These are phyloP conservation scores for Monoplex corrugatus DNA, from an alignment of 2,888 invertebrate genomes.

Conservation along the genomic window DNA sequence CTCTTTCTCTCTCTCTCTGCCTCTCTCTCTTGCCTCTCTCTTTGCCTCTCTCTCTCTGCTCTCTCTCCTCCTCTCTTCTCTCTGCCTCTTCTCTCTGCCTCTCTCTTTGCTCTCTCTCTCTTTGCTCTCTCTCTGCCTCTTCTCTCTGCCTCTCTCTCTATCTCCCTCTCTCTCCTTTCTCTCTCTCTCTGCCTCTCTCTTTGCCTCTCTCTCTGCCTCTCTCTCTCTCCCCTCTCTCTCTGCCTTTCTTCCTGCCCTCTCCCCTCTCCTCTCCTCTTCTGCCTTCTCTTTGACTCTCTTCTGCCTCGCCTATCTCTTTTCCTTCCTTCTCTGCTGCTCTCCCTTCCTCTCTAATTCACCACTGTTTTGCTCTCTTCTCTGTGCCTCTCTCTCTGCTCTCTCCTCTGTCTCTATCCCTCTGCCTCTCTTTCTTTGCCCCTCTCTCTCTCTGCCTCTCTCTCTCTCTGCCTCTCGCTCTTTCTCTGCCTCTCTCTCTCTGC, in stretches of 20 bases:
- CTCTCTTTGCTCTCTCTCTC: neutral
- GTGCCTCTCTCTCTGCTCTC: neutral
- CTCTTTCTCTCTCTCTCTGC: neutral
- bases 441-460: no score
- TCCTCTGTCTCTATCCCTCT: neutral
- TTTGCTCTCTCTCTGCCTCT: neutral
- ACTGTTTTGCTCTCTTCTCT: neutral
- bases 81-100: neutral
- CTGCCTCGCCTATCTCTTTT: neutral
- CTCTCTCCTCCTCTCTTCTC: neutral
- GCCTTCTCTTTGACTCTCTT: neutral
- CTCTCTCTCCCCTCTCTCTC: constrained; percentile 16
- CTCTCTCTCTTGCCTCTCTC: neutral
- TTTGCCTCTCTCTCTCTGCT: neutral
- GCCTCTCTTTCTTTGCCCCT: neutral
- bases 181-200: constrained; percentile 41
- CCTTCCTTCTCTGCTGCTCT: no score
- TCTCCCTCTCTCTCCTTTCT: neutral
- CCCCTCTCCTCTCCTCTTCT: neutral
- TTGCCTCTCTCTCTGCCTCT: constrained; percentile 38
- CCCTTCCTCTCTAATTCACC: no score
- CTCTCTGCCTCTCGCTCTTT: constrained; percentile 14
- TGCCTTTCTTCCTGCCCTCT: neutral
- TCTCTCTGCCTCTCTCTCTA: neutral
- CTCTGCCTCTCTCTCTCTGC: constrained; percentile 17